A percentile compares a stretch with the other conserved stretches of the same genome.
Conservation (phyloP, 2,113 vertebrate genomes). For the Petrocephalus zakoni region DNA sequence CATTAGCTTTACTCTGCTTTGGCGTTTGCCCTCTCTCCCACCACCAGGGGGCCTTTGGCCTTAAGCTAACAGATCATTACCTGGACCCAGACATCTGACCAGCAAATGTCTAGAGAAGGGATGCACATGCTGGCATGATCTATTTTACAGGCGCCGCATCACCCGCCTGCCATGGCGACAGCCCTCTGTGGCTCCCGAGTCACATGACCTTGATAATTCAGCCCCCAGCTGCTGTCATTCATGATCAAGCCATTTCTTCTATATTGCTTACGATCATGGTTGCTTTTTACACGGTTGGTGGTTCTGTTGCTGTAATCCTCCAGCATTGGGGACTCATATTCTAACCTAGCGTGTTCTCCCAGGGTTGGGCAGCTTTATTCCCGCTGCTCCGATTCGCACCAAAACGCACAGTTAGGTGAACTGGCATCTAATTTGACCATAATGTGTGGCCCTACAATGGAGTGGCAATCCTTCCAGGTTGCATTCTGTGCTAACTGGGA, state of each 20-base stretch:
- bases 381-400: background rate
- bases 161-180: background rate
- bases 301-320: background rate
- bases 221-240: background rate
- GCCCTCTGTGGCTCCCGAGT: background rate
- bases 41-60: background rate
- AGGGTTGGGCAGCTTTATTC: background rate
- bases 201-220: background rate
- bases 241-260: background rate
- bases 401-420: background rate
- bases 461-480: too few species aligned
- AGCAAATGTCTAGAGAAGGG: background rate
- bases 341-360: background rate
- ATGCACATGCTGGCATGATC: background rate
- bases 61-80: background rate
- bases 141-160: background rate
- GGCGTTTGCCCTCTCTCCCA: background rate
- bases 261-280: background rate
- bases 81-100: background rate
- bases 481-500: too few species aligned
- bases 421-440: background rate
- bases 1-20: background rate
- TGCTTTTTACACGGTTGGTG: background rate
- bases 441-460: background rate
- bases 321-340: background rate